Conservation (phyloP, 2,113 vertebrate genomes). For the Halichoerus grypus region DNA sequence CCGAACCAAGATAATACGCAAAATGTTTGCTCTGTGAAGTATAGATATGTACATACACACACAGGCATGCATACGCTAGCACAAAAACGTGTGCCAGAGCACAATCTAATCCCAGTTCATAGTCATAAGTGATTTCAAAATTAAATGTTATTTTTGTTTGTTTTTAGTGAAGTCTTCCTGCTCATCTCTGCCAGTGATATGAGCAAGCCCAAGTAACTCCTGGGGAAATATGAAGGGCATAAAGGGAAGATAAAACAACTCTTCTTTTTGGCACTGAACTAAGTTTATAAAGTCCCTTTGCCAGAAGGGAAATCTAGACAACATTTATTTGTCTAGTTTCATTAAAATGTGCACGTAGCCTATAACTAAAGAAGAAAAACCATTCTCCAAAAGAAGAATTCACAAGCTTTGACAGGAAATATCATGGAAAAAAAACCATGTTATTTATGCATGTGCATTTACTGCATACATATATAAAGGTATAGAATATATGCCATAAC, state of each 20-base stretch:
- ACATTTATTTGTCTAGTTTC: slow-evolving; percentile 4
- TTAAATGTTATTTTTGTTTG: neutral
- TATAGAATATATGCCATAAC: neutral
- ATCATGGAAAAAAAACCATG: neutral
- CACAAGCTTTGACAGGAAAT: neutral
- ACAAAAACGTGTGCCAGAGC: neutral
- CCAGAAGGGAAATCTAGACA: neutral
- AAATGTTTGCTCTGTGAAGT: slow-evolving; percentile 26
- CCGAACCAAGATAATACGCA: slow-evolving; percentile 1
- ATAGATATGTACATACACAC: neutral
- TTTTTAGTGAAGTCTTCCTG: neutral
- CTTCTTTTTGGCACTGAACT: neutral
- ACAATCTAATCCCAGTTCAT: neutral
- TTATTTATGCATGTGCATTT: neutral
- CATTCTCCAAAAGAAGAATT: neutral
- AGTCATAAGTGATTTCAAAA: neutral
- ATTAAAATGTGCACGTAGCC: slow-evolving; percentile 5
- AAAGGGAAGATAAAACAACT: neutral
- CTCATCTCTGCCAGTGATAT: neutral
- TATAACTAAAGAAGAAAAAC: neutral
- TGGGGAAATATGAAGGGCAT: neutral
- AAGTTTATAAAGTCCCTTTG: neutral
- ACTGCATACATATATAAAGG: neutral
- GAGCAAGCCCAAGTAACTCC: neutral
- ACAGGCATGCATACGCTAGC: neutral